Percentiles rank a stretch among this genome's conserved stretches.
Conservation (phyloP, 2,113 vertebrate genomes). For the Grus americana region DNA sequence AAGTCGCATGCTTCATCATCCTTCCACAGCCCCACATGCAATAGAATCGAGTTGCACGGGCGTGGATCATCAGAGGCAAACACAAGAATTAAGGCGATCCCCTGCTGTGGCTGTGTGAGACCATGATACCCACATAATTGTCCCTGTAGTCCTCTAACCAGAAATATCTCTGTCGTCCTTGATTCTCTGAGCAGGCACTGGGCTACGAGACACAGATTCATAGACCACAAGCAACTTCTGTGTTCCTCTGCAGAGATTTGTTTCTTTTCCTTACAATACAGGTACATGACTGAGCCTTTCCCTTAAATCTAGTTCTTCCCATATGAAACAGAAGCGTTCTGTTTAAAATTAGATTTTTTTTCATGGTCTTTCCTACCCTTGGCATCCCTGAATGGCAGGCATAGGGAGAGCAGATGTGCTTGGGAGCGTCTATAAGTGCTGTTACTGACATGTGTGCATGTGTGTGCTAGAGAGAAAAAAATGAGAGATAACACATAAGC, state of each 20-base stretch:
- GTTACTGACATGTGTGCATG: background rate
- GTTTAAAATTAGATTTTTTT: background rate
- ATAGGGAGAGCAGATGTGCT: background rate
- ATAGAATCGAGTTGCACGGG: background rate
- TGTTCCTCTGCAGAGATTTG: background rate
- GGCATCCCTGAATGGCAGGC: background rate
- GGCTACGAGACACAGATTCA: background rate
- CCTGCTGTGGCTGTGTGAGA: background rate
- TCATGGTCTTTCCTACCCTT: background rate
- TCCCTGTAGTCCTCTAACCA: background rate
- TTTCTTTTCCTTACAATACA: background rate
- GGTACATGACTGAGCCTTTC: background rate
- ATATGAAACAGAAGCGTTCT: background rate
- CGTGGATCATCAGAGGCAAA: background rate
- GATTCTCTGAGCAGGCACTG: background rate
- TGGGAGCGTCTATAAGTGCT: background rate
- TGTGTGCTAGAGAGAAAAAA: background rate
- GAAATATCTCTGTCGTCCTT: background rate
- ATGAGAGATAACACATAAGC: background rate
- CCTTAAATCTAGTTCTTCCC: background rate
- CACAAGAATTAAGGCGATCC: background rate
- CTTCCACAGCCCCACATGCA: background rate
- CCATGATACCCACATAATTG: fast-evolving
- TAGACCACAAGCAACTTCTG: background rate
- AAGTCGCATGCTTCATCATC: fast-evolving